These are phyloP conservation scores for Australoheros scitulus DNA, from an alignment of 2,113 vertebrate species.

Conservation along the genomic window DNA sequence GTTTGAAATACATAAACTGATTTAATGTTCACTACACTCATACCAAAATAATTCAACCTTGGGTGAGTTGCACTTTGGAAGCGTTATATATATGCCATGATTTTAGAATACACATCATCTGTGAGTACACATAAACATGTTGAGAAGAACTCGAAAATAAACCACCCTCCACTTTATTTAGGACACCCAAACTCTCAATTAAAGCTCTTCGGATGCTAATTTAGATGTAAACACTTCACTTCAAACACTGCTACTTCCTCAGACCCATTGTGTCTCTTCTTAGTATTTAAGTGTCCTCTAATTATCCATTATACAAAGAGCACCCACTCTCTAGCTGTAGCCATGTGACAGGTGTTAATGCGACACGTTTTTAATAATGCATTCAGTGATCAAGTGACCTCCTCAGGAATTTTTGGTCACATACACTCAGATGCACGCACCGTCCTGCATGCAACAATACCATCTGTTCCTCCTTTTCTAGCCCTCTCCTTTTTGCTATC, in stretches of 20 bases:
- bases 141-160: not conserved
- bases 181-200: not conserved
- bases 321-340: constrained; percentile 8
- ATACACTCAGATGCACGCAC: not conserved
- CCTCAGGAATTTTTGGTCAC: constrained; percentile 20
- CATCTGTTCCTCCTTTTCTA: constrained; percentile 57
- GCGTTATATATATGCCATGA: not conserved
- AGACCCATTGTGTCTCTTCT: not conserved
- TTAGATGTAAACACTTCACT: constrained; percentile 2
- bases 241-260: not conserved
- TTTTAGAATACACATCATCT: not conserved
- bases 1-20: not conserved
- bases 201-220: constrained; percentile 21
- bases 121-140: not conserved
- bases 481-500: constrained; percentile 10
- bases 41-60: not conserved
- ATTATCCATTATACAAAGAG: constrained; percentile 18
- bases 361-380: constrained; percentile 58
- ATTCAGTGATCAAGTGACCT: constrained; percentile 48
- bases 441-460: constrained; percentile 48
- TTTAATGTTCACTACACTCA: not conserved
- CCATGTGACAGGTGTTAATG: constrained; percentile 51
- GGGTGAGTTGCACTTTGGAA: not conserved
- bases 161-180: not conserved
- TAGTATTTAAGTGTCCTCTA: constrained; percentile 24